A percentile compares a stretch with the other conserved stretches of the same genome.
These are phyloP conservation scores for Meandrina meandrites DNA, from an alignment of 92 coral and sea anemone genomes.

Conservation along the genomic window DNA sequence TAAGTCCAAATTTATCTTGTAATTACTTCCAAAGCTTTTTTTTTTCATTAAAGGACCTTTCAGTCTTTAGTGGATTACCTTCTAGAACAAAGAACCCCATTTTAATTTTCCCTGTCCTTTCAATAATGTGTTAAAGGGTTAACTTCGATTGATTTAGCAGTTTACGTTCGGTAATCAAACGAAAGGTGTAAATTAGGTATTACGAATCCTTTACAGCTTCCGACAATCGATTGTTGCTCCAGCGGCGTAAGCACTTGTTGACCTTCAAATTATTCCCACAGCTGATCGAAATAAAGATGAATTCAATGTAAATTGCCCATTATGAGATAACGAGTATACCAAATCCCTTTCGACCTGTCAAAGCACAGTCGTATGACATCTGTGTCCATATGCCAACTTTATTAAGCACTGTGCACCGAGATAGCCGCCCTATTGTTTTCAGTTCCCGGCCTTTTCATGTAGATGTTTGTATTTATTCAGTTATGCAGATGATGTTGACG, in stretches of 20 bases:
- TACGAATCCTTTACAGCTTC: neutral
- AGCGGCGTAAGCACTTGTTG: neutral
- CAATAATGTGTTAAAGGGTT: constrained; percentile 7
- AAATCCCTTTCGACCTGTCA: constrained; percentile 9
- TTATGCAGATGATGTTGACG: constrained; percentile 50
- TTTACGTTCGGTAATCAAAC: constrained; percentile 9
- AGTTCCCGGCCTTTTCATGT: neutral
- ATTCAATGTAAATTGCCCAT: neutral
- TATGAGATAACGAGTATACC: neutral
- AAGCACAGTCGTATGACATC: neutral
- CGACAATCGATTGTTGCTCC: constrained; percentile 2
- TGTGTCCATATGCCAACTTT: constrained; percentile 11
- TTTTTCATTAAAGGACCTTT: neutral
- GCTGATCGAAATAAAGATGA: constrained; percentile 15
- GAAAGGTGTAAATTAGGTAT: constrained; percentile 23
- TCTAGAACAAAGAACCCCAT: neutral
- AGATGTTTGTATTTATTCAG: constrained; percentile 28
- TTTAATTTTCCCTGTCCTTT: constrained; percentile 2
- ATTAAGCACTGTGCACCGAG: constrained; percentile 2
- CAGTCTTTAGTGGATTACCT: neutral
- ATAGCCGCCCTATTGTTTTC: constrained; percentile 7
- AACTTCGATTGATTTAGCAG: constrained; percentile 5
- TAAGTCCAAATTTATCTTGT: constrained; percentile 4
- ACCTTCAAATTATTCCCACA: constrained; percentile 8
- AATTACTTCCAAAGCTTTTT: neutral